These are phyloP conservation scores for Electrona antarctica DNA, from an alignment of 2,113 vertebrate genomes.

Conservation along the genomic window DNA sequence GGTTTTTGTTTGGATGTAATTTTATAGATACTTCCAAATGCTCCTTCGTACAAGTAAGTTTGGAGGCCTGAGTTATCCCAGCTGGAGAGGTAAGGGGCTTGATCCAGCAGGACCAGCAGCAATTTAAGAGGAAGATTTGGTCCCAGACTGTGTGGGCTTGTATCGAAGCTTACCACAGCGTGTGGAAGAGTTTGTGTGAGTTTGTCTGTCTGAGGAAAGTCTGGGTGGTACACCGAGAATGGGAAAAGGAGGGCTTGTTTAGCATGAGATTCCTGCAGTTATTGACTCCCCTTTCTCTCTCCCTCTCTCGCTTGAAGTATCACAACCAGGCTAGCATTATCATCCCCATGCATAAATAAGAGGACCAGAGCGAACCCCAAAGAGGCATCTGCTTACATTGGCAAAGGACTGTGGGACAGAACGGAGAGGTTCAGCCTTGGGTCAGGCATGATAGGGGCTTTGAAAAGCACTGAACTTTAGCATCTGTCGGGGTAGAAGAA, in stretches of 20 bases:
- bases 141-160: constrained; percentile 63
- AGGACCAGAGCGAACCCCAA: constrained; percentile 46
- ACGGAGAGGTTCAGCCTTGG: constrained; percentile 63
- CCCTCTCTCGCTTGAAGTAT: constrained; percentile 47
- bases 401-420: constrained; percentile 49
- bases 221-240: constrained; percentile 46
- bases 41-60: constrained; percentile 34
- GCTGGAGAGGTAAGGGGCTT: constrained; percentile 62
- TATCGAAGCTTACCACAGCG: constrained; percentile 44
- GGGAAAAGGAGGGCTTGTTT: constrained; percentile 49
- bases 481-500: constrained; percentile 30
- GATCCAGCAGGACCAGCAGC: constrained; percentile 49
- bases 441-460: constrained; percentile 61
- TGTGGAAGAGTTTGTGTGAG: neutral
- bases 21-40: constrained; percentile 62
- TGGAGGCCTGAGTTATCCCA: constrained; percentile 66
- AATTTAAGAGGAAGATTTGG: constrained; percentile 55
- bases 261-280: constrained; percentile 52
- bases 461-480: constrained; percentile 40
- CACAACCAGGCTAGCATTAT: constrained; percentile 59
- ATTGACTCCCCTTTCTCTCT: constrained; percentile 35
- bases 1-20: constrained; percentile 51
- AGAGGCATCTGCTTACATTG: constrained; percentile 72
- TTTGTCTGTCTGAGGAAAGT: constrained; percentile 43
- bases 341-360: constrained; percentile 62